Evolutionary conservation across 2,113 vertebrate species (phyloP).

Genomic region (Ageneiosus marmoratus): DNA sequence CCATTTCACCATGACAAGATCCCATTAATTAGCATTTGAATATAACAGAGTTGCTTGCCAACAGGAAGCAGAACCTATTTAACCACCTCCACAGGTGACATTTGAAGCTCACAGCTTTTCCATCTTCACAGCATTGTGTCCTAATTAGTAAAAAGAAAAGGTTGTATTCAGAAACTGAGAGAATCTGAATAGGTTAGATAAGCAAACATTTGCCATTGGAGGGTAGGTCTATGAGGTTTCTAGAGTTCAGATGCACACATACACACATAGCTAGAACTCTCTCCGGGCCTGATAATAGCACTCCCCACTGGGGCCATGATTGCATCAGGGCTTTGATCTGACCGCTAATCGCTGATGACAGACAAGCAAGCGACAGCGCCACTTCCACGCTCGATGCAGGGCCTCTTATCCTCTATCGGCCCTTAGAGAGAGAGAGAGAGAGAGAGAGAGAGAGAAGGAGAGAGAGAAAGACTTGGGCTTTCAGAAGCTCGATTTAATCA

Average conservation of each 20-base stretch:
- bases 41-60: conserved; percentile 41
- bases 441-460: conserved; percentile 26
- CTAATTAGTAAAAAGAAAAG: conserved; percentile 62
- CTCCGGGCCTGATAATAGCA: conserved; percentile 62
- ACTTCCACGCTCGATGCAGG: conserved; percentile 38
- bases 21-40: conserved; percentile 54
- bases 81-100: conserved; percentile 54
- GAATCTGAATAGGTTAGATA: conserved; percentile 18
- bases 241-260: conserved; percentile 12
- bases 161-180: conserved; percentile 44
- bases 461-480: conserved; percentile 42
- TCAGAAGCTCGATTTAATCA: conserved; percentile 67
- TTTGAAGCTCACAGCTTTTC: conserved; percentile 54
- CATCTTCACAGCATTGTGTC: conserved; percentile 57
- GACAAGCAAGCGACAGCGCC: conserved; percentile 54
- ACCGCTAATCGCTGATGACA: conserved; percentile 69
- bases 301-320: conserved; percentile 65
- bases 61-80: conserved; percentile 45
- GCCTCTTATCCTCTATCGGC: conserved; percentile 34
- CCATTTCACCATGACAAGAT: conserved; percentile 46
- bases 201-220: background rate
- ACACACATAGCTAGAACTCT: conserved; percentile 55
- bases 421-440: conserved; percentile 32
- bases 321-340: conserved; percentile 70
- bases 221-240: background rate